Evolutionary conservation across 1,140 invertebrate genomes (phyloP), one percentile per base, ranked within the genome.

Genomic region (Papilio polytes): DNA sequence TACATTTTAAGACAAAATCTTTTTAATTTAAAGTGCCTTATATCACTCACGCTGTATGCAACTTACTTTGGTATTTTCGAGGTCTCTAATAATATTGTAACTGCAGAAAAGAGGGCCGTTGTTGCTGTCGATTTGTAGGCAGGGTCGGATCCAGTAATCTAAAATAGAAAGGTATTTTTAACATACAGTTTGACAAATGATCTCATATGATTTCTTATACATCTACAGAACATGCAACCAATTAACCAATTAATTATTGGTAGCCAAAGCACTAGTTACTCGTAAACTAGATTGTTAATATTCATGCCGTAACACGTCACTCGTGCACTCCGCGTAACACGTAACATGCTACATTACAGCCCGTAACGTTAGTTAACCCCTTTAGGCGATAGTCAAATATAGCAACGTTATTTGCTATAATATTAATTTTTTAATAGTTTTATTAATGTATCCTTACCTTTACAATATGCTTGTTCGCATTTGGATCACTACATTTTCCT

Each of bases 401-500:
- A 36, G 31, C 31, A 48, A 41, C 22, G 56, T 48, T 79, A 22
- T 59, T 26, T 53, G 44, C 41, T 7, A 7, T 7, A 6, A 15
- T 3, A 15, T 15, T 13, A 18, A 15, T 18, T 13, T 4, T 51
- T n/a, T n/a, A n/a, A 18, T 56, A n/a, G 18, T 82, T 53, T 56
- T 66, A 44, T 36, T 44, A 74, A 41, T 9, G 48, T 44, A 51
- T 12, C 22, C 70, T 44, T 73, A 84, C 80, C 81, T 82, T 83
- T n/a, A 85, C 72, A 6, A 48, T 70, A 12, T 70, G 36, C 77
- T 97, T 92, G 85, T 97, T 96, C 7, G 95, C 95, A 81, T 96
- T 96, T 82, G 96, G 96, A 81, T 96, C 96, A 10, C 98, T 98
- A 3, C 98, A 98, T 81, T 96, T 94, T 0, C 97, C 98, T 88